Conservation (phyloP, 2,113 vertebrate species). For the Vimba vimba region DNA sequence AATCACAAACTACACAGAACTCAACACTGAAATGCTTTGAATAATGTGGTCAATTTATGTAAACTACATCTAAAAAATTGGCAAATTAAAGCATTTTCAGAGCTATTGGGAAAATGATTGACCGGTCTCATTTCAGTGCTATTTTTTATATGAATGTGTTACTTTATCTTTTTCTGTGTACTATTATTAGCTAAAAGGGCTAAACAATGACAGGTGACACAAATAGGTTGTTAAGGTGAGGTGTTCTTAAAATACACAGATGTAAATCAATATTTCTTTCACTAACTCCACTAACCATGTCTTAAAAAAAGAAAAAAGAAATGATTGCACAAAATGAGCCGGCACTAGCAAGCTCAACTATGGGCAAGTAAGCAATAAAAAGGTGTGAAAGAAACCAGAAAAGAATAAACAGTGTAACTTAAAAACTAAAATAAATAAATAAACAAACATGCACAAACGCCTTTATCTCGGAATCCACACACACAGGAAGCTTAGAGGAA, state of each 20-base stretch:
- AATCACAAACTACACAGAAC: conserved; percentile 9
- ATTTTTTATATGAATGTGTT: neutral
- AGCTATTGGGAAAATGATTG: neutral
- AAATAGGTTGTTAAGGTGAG: neutral
- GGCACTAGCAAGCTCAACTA: neutral
- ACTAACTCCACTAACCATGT: neutral
- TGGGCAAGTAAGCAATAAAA: neutral
- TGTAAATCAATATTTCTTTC: neutral
- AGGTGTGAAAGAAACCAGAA: neutral
- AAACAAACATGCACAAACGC: conserved; percentile 48
- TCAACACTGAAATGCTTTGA: conserved; percentile 19
- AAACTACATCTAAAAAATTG: neutral
- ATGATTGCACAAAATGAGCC: neutral
- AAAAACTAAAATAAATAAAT: conserved; percentile 10
- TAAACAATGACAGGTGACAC: neutral
- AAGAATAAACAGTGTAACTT: neutral
- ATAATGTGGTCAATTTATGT: neutral
- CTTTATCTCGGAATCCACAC: conserved; percentile 72
- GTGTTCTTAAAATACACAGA: neutral
- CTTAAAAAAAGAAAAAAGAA: neutral
- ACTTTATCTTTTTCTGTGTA: neutral
- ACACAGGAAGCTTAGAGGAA: conserved; percentile 70
- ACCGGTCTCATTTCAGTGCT: neutral
- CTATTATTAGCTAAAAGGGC: neutral
- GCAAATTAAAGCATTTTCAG: neutral